Conservation (phyloP, 2,113 vertebrate species). For the Arizona elegans region DNA sequence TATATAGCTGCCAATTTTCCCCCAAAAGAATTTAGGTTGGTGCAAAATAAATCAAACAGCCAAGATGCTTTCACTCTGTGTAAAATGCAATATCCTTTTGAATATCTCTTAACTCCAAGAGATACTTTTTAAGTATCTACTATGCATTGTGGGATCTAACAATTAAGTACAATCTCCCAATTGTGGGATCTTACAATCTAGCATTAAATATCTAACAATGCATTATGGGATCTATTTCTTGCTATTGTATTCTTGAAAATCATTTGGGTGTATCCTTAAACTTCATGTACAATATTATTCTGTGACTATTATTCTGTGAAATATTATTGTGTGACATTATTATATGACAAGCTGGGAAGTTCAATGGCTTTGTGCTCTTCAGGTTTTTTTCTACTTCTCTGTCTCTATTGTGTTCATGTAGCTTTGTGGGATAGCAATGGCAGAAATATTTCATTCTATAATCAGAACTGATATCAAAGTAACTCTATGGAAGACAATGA, state of each 20-base stretch:
- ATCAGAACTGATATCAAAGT: constrained; percentile 21
- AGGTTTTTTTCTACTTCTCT: background rate
- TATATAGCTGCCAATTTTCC: background rate
- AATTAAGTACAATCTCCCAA: too few relatives aligned
- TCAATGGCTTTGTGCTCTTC: background rate
- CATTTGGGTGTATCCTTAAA: background rate
- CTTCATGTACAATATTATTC: background rate
- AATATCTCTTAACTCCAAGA: background rate
- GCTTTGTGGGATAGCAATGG: background rate
- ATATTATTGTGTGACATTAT: too few relatives aligned
- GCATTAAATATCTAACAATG: background rate
- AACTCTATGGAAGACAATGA: constrained; percentile 22
- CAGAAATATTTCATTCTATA: background rate
- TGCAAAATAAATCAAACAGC: background rate
- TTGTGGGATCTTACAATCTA: too few relatives aligned
- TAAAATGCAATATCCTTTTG: background rate
- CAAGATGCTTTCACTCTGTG: background rate
- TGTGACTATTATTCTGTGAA: background rate
- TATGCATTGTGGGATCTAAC: too few relatives aligned
- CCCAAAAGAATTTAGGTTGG: background rate
- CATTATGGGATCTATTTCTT: background rate
- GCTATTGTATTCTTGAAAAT: background rate
- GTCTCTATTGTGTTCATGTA: constrained; percentile 2
- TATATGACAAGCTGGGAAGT: background rate
- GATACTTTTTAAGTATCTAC: background rate